Evolutionary conservation across 1,140 invertebrate species (phyloP), one percentile per base, ranked within the genome.

Genomic region (Bathynomus jamesi): DNA sequence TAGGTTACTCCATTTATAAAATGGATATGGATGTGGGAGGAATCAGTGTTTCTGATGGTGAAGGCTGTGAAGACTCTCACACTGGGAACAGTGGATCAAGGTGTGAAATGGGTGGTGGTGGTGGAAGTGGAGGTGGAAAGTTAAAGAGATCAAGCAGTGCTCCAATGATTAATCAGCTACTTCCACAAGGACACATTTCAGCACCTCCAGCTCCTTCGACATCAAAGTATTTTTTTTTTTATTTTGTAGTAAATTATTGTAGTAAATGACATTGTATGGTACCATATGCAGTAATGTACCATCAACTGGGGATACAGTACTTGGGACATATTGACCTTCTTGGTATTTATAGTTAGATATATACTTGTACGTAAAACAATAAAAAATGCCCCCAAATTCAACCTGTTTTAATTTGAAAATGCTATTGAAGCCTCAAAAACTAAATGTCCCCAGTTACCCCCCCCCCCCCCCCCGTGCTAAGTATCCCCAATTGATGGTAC

Each of bases 81-180:
- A 53, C 13, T 53, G 40, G 40, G 21, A 53, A 21, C 21, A 53
- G 21, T 53, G 40, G 40, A 17, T 53, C 40, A 53, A 53, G 40
- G 21, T 53, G 40, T 53, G 40, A 53, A 21, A 3, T 53, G 21
- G 71, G 69, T 8, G 70, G 69, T 28, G 66, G 62, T 25, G 68
- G 69, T 24, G 63, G 68, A 17, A 67, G 71, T 13, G 64, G 74
- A 29, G 71, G 70, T 17, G 69, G 71, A 71, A 86, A 86, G 67
- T 82, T 92, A 29, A 92, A 92, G 83, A 84, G 91, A 79, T 91
- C 89, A 71, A 90, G 87, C 78, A 92, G 90, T 85, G 91, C 91
- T 74, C 91, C 91, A 71, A 91, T 92, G 86, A 91, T 92, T 78
- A 90, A 91, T 81, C 86, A 89, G 79, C 84, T 86, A 53, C 85